Evolutionary conservation across 1,140 invertebrate genomes (phyloP), one percentile per base, ranked within the genome.

Genomic region (Rhopalosiphum padi): DNA sequence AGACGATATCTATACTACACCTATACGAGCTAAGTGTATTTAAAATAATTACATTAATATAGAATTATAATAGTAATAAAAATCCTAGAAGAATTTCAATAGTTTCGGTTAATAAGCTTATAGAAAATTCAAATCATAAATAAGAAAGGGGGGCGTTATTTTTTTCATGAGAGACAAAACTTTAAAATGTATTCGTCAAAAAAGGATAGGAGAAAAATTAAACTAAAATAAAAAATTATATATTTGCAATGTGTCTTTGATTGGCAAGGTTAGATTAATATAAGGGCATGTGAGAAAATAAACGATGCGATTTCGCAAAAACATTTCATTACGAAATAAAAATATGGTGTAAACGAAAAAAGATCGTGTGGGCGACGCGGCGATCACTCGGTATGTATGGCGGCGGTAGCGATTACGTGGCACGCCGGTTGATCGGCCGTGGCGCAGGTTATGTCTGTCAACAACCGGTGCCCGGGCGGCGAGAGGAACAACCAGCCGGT

Each of bases 401-500:
- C n/a, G 15, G 53, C 25, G 37, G 90, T 83, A 68, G 55, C 90
- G 77, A 83, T 93, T 93, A 93, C 91, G 91, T 93, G 91, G 91
- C 91, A 85, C 77, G 91, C 48, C 91, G 91, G 91, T 93, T 86
- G 91, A 93, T 93, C 91, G 37, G 91, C 91, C 91, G 91, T 93
- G 91, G 91, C 68, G 91, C 91, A 93, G 91, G 91, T 93, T 93
- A 93, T 93, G 91, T 86, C 91, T 93, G 91, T 93, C 82, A 86
- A 93, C 91, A 93, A 93, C 82, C 91, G 68, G 51, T 60, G 41
- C 90, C 55, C 90, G 30, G 41, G 90, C 91, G 68, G 77, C 43
- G 51, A 55, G 51, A 89, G 87, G 87, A 89, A 89, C 60, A 37
- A 89, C 35, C 87, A 55, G 87, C 87, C 48, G 87, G 25, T 37